Percentiles rank a stretch among this genome's conserved stretches.
These are phyloP conservation scores for Molanna angustata DNA, from an alignment of 2,888 invertebrate genomes.

Conservation along the genomic window DNA sequence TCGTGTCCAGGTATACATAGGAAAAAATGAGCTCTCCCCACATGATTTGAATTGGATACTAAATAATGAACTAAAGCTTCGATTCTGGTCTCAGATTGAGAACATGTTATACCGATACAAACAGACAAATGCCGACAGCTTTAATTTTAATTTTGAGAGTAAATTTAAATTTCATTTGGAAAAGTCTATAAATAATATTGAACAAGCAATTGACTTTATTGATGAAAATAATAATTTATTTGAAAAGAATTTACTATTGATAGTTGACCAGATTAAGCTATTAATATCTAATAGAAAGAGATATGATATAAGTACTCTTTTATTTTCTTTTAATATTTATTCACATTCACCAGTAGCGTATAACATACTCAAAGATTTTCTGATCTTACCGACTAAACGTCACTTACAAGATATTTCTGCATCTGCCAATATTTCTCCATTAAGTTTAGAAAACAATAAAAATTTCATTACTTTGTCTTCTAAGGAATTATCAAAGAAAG, in stretches of 20 bases:
- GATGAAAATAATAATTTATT: not conserved
- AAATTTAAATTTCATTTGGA: not conserved
- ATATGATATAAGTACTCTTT: not conserved
- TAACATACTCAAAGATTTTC: not conserved
- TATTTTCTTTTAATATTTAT: not conserved
- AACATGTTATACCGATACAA: not conserved
- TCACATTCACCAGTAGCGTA: conserved; percentile 2
- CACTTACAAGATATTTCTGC: not conserved
- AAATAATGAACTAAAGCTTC: not conserved
- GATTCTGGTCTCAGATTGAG: not conserved
- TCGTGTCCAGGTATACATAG: not conserved
- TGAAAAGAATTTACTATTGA: not conserved
- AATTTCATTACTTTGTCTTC: not conserved
- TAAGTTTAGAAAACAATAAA: not conserved
- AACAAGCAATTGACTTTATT: not conserved
- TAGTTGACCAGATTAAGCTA: conserved; percentile 1
- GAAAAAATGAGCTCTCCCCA: not conserved
- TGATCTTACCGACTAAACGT: not conserved
- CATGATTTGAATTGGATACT: not conserved
- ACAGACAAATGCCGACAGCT: not conserved
- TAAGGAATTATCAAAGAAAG: not conserved
- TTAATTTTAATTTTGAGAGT: not conserved
- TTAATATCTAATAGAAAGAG: not conserved
- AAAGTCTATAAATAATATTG: not conserved
- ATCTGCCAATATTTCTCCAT: not conserved